Conservation (phyloP, 1,140 invertebrate genomes). For the Drosophila pachea region DNA sequence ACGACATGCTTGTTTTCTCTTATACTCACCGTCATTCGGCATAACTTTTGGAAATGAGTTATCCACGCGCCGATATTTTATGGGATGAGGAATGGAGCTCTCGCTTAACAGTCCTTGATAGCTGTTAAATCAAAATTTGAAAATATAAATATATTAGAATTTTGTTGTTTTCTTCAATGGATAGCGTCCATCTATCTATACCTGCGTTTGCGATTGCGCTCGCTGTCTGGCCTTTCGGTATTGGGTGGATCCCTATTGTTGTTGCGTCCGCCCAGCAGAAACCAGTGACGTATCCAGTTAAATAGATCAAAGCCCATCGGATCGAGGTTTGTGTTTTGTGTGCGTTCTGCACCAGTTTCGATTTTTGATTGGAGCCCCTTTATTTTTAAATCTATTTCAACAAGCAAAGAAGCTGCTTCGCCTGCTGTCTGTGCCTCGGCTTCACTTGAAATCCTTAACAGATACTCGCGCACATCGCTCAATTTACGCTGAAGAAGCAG, state of each 20-base stretch:
- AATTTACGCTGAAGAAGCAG: constrained; percentile 24
- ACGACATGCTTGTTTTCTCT: not conserved
- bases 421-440: not conserved
- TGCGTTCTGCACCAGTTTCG: constrained; percentile 8
- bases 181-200: not conserved
- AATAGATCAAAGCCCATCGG: constrained; percentile 62
- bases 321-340: constrained; percentile 11
- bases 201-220: constrained; percentile 22
- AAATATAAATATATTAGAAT: too few relatives aligned
- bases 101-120: not conserved
- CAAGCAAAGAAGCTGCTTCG: not conserved
- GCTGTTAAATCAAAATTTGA: not conserved
- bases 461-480: constrained; percentile 31
- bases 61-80: constrained; percentile 72
- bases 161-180: too few relatives aligned
- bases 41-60: constrained; percentile 71
- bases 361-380: not conserved
- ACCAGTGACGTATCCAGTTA: constrained; percentile 37
- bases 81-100: constrained; percentile 1
- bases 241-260: constrained; percentile 34
- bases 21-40: constrained; percentile 52
- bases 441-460: constrained; percentile 6
- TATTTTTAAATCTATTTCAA: constrained; percentile 17
- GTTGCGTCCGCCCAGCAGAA: constrained; percentile 30
- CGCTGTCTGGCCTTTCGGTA: not conserved